A percentile compares a stretch with the other conserved stretches of the same genome.
phyloP scores from a whole-genome alignment of 2,797 vertebrate species.

The Syndactyla subalaris region DNA sequence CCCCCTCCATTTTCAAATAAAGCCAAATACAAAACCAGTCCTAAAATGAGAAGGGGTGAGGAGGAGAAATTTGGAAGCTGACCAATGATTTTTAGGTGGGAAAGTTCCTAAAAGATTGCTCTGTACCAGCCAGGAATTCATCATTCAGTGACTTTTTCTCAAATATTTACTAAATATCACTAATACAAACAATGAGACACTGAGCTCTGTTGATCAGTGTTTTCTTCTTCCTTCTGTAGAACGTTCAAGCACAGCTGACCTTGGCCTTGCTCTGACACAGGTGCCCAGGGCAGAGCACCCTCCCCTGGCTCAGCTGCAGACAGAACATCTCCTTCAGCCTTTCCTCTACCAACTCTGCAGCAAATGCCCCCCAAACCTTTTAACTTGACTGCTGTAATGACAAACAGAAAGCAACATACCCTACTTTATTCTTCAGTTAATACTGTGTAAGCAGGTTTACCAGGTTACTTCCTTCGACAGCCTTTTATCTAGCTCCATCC shows the following conservation, averaged over 20 bases:
- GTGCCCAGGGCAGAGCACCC: background rate
- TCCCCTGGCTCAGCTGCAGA: background rate
- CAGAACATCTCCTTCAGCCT: background rate
- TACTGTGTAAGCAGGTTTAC: background rate
- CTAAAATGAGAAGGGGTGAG: background rate
- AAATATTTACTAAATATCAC: constrained; percentile 20
- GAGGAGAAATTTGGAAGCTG: background rate
- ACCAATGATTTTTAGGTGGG: background rate
- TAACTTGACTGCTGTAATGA: background rate
- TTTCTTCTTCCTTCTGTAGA: background rate
- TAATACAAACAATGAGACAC: background rate
- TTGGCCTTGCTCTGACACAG: background rate
- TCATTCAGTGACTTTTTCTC: background rate
- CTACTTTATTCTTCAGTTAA: background rate
- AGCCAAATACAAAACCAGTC: background rate
- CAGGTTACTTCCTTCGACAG: background rate
- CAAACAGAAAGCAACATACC: background rate
- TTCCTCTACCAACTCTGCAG: background rate
- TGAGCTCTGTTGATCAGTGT: background rate
- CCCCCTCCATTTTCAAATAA: background rate
- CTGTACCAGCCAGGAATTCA: background rate
- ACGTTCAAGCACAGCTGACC: background rate
- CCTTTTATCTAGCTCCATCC: background rate
- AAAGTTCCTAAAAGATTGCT: background rate
- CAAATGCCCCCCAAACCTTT: background rate